phyloP scores from a whole-genome alignment of 2,888 invertebrate species.

The Baronia brevicornis region DNA sequence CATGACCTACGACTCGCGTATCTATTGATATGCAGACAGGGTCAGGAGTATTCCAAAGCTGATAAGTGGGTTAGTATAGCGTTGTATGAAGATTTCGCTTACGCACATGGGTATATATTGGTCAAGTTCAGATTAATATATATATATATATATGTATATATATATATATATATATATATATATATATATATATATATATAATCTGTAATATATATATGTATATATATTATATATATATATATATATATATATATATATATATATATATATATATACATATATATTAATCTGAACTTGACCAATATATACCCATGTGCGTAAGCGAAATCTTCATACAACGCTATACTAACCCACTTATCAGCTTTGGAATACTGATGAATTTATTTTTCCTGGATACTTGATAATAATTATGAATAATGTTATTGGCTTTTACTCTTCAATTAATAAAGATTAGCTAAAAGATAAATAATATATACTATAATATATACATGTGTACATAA shows the following conservation, averaged over 20 bases:
- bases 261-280: too few species aligned
- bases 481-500: too few species aligned
- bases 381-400: constrained; percentile 45
- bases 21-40: constrained; percentile 47
- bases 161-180: too few species aligned
- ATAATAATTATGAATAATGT: constrained; percentile 41
- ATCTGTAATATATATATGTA: too few species aligned
- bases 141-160: too few species aligned
- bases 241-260: too few species aligned
- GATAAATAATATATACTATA: too few species aligned
- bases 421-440: constrained; percentile 17
- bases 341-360: constrained; percentile 65
- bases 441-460: not conserved
- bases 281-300: constrained; percentile 66
- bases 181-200: too few species aligned
- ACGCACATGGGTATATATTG: constrained; percentile 37
- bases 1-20: constrained; percentile 45
- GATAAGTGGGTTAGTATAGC: constrained; percentile 65
- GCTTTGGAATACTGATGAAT: constrained; percentile 43
- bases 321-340: constrained; percentile 31
- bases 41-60: constrained; percentile 46
- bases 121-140: constrained; percentile 61
- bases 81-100: constrained; percentile 29
- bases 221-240: too few species aligned
- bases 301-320: constrained; percentile 22